A percentile compares a stretch with the other conserved stretches of the same genome.
phyloP scores from a whole-genome alignment of 1,140 invertebrate species.

The Tetramorium alpestre region DNA sequence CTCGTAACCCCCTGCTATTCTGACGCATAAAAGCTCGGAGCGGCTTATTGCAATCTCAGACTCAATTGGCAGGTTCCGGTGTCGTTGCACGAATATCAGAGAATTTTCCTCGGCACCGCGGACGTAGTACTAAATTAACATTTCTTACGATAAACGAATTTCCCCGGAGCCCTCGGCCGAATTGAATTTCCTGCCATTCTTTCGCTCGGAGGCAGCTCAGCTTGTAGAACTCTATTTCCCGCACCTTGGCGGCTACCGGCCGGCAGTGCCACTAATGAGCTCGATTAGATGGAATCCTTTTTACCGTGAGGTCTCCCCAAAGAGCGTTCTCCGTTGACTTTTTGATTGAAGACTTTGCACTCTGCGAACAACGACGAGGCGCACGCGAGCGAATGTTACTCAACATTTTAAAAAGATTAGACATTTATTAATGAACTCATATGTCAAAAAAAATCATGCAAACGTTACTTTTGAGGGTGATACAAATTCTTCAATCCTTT shows the following conservation, averaged over 20 bases:
- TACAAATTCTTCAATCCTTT: background rate
- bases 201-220: conserved; percentile 13
- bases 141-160: conserved; percentile 59
- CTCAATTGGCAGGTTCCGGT: conserved; percentile 54
- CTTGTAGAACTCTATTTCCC: conserved; percentile 32
- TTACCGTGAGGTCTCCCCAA: conserved; percentile 11
- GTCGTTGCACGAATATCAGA: conserved; percentile 51
- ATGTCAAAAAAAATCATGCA: background rate
- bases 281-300: conserved; percentile 41
- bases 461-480: background rate
- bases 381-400: background rate
- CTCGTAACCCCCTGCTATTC: background rate
- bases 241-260: background rate
- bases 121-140: conserved; percentile 38
- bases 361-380: background rate
- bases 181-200: conserved; percentile 52
- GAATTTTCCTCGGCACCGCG: conserved; percentile 16
- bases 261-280: conserved; percentile 44
- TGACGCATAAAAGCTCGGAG: conserved; percentile 19
- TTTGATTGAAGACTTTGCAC: conserved; percentile 24
- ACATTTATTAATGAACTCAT: background rate
- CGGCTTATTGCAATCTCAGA: conserved; percentile 43
- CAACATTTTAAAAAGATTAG: background rate
- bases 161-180: conserved; percentile 32
- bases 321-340: background rate